Conservation (phyloP, 30 jellyfish, hydroid and myxozoan genomes). For the Aurelia aurita complex sp. Pacific region DNA sequence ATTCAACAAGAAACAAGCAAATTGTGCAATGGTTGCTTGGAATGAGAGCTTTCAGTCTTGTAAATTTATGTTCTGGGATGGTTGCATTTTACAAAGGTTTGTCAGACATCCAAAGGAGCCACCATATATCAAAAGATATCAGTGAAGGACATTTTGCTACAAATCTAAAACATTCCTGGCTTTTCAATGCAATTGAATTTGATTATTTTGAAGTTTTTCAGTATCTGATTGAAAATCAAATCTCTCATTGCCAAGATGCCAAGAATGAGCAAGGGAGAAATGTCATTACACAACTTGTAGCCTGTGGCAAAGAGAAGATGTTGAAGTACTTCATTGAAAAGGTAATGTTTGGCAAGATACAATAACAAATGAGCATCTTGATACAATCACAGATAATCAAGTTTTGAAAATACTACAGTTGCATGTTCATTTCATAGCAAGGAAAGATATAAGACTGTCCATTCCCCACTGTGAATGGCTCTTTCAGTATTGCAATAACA, state of each 20-base stretch:
- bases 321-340: slow-evolving; percentile 23
- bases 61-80: slow-evolving; percentile 77
- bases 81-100: slow-evolving; percentile 55
- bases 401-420: too few species aligned
- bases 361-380: too few species aligned
- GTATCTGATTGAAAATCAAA: slow-evolving; percentile 29
- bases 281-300: slow-evolving; percentile 42
- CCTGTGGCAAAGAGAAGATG: slow-evolving; percentile 26
- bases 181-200: slow-evolving; percentile 42
- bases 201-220: slow-evolving; percentile 62
- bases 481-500: too few species aligned
- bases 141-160: neutral
- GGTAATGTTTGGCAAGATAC: slow-evolving; percentile 16
- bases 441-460: too few species aligned
- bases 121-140: neutral
- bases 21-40: slow-evolving; percentile 89
- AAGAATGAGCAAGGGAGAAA: slow-evolving; percentile 39
- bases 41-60: slow-evolving; percentile 81
- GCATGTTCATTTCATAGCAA: too few species aligned
- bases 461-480: too few species aligned
- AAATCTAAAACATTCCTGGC: slow-evolving; percentile 19
- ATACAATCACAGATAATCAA: too few species aligned
- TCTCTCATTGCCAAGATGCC: neutral
- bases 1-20: slow-evolving; percentile 72
- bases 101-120: neutral